Evolutionary conservation across 2,888 invertebrate genomes (phyloP), one percentile per base, ranked within the genome.

Genomic region (Clistopyga incitator): DNA sequence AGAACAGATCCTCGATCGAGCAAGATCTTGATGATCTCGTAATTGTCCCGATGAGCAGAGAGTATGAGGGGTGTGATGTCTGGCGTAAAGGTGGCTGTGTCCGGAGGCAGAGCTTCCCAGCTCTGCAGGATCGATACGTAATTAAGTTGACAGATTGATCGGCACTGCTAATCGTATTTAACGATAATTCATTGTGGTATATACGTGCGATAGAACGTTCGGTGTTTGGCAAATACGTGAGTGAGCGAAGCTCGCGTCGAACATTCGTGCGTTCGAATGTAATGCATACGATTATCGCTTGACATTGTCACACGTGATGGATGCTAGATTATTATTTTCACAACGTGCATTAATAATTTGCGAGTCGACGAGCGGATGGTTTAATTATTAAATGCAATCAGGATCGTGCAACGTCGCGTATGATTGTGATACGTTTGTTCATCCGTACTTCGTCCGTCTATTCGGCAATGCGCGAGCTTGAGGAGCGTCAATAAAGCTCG

Each of bases 11-110:
- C 99, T 84, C 99, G 96, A 95, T 99, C 99, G 90, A 99, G 95
- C 84, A 99, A 95, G 91, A 99, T 97, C 95, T 99, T 99, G 93
- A 99, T 99, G 93, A 99, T 99, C 95, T 99, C 99, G 94, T 99
- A 99, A 94, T 99, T 99, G 94, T 99, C 99, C 86, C 98, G 95
- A 94, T 99, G 99, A 82, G 99, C 99, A 25, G 99, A 98, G 90
- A 99, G 95, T 92, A 99, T 99, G 88, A 99, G 95, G 15, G 99
- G 99, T 4, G 99, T 99, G 92, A 99, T 99, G 94, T 99, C 99
- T 2, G 99, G 97, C 15, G 99, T 99, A 94, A 99, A 98, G 42
- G 98, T 98, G 50, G 98, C 98, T 80, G 97, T 98, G 92, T 98
- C 98, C 82, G 97, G 97, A 38, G 98, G 97, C 75, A 98, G 94